phyloP scores from a whole-genome alignment of 1,140 invertebrate genomes.

The Amyelois transitella region DNA sequence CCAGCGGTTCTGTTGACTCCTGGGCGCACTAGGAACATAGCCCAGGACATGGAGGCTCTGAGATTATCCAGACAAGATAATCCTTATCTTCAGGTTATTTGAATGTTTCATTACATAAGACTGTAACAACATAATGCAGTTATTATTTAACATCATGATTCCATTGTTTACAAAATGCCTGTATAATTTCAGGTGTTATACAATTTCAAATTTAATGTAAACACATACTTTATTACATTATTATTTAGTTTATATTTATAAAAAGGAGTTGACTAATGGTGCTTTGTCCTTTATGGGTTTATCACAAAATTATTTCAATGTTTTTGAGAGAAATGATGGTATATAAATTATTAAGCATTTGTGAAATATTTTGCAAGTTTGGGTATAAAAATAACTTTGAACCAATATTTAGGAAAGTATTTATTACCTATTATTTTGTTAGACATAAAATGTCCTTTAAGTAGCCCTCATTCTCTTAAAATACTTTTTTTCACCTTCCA shows the following conservation, averaged over 20 bases:
- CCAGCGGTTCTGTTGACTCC: slow-evolving; percentile 82
- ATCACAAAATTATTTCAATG: too few species aligned
- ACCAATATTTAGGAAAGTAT: too few species aligned
- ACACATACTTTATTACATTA: too few species aligned
- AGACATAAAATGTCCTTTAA: background rate
- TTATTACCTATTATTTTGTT: too few species aligned
- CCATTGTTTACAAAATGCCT: background rate
- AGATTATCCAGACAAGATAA: slow-evolving; percentile 87
- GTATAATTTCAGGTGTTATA: background rate
- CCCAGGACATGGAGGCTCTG: slow-evolving; percentile 88
- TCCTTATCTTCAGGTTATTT: slow-evolving; percentile 87
- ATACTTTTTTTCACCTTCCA: slow-evolving; percentile 47
- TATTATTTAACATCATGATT: background rate
- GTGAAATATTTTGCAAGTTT: too few species aligned
- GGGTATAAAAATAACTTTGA: too few species aligned
- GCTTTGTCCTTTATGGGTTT: too few species aligned
- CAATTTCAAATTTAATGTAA: background rate
- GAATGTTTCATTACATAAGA: slow-evolving; percentile 10
- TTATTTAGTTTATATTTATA: too few species aligned
- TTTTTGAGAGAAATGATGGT: too few species aligned
- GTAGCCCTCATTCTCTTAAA: slow-evolving; percentile 7
- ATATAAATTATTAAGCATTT: too few species aligned
- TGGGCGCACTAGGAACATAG: slow-evolving; percentile 83
- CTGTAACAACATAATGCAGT: background rate
- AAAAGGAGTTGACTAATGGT: too few species aligned